phyloP scores from a whole-genome alignment of 2,888 invertebrate species.

The Drosophila demipolita region DNA sequence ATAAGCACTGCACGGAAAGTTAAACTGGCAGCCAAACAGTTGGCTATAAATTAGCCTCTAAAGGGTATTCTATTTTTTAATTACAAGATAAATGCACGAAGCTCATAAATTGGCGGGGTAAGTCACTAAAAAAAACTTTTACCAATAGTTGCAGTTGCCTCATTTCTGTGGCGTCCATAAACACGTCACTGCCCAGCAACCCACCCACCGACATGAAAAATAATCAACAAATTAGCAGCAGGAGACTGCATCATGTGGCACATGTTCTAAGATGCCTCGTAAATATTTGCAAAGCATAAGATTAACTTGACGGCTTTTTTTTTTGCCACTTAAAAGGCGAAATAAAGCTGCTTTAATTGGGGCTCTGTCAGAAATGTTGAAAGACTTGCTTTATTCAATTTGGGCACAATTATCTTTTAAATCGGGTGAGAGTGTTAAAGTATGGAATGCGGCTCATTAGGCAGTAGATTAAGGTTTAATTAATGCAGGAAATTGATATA shows the following conservation, averaged over 20 bases:
- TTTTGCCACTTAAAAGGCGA: conserved; percentile 5
- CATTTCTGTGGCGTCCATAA: conserved; percentile 18
- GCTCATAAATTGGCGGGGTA: conserved; percentile 62
- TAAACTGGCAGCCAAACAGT: conserved; percentile 2
- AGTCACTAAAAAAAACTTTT: conserved; percentile 41
- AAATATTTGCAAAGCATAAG: conserved; percentile 60
- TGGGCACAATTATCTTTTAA: conserved; percentile 1
- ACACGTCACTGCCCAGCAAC: conserved; percentile 40
- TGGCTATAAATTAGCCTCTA: conserved; percentile 67
- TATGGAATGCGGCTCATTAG: neutral
- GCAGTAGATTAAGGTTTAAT: neutral
- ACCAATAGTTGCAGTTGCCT: conserved; percentile 38
- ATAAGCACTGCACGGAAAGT: conserved; percentile 27
- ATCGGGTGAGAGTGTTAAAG: neutral
- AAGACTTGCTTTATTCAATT: neutral
- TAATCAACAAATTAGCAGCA: conserved; percentile 45
- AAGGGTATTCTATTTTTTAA: conserved; percentile 64
- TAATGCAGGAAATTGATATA: neutral
- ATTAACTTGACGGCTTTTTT: conserved; percentile 16
- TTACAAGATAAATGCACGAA: conserved; percentile 66
- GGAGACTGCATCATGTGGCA: conserved; percentile 33
- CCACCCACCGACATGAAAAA: conserved; percentile 35
- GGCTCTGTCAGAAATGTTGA: neutral
- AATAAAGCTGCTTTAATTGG: conserved; percentile 15
- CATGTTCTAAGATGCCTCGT: conserved; percentile 36